Conservation (phyloP, 1,140 invertebrate genomes). For the Drosophila suzukii region DNA sequence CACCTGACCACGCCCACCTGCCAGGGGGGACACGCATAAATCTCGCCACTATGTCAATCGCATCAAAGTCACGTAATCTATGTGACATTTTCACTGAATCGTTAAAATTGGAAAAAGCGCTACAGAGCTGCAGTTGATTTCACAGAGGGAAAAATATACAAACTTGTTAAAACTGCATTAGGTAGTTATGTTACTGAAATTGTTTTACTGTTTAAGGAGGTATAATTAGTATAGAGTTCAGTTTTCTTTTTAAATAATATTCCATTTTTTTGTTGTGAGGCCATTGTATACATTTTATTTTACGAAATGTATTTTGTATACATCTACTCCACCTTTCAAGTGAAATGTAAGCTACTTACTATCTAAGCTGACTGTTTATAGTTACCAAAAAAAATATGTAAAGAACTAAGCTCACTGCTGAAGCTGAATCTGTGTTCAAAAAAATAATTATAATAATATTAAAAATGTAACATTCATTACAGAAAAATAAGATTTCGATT, state of each 20-base stretch:
- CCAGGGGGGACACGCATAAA: constrained; percentile 71
- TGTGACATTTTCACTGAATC: constrained; percentile 82
- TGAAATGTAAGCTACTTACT: no score
- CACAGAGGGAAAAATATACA: constrained; percentile 24
- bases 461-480: no score
- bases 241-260: not conserved
- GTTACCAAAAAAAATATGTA: no score
- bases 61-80: constrained; percentile 83
- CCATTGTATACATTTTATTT: no score
- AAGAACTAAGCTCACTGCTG: no score
- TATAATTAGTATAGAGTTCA: not conserved
- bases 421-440: no score
- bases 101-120: constrained; percentile 76
- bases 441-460: no score
- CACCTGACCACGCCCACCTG: constrained; percentile 41
- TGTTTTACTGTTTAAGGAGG: not conserved
- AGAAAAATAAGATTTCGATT: no score
- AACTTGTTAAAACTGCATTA: not conserved
- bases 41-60: constrained; percentile 82
- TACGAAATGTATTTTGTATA: no score
- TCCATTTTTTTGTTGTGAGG: no score
- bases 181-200: constrained; percentile 25
- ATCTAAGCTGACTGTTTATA: no score
- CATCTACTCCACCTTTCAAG: no score
- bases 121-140: constrained; percentile 31